Evolutionary conservation across 1,140 invertebrate species (phyloP).

Genomic region (Drosophila elegans): DNA sequence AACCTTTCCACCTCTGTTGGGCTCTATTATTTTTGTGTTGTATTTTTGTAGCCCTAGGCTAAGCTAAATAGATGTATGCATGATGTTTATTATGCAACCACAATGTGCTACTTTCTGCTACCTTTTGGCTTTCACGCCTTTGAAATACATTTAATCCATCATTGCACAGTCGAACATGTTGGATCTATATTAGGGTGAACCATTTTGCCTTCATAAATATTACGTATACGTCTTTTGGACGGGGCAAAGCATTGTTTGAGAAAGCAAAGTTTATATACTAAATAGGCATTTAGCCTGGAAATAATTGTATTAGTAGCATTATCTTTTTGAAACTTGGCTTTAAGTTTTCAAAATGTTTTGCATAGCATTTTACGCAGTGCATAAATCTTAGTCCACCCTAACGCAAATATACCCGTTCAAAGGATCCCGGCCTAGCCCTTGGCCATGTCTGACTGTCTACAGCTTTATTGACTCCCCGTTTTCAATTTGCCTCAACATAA

Average conservation of each 20-base stretch:
- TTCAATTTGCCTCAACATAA: conserved; percentile 65
- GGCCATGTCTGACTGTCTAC: conserved; percentile 62
- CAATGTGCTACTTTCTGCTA: conserved; percentile 76
- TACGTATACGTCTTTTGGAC: neutral
- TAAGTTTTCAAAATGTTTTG: too few species aligned
- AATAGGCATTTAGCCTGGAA: too few species aligned
- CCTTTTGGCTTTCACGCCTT: conserved; percentile 81
- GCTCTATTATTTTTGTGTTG: conserved; percentile 18
- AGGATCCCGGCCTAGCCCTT: conserved; percentile 39
- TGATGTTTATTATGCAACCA: conserved; percentile 71
- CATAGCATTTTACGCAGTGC: too few species aligned
- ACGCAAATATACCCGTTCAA: conserved; percentile 10
- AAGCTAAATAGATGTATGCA: conserved; percentile 74
- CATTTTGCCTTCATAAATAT: neutral
- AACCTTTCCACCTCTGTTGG: conserved; percentile 22
- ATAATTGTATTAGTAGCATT: too few species aligned
- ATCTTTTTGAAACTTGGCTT: too few species aligned
- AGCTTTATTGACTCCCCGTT: conserved; percentile 75
- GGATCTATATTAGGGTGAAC: conserved; percentile 8
- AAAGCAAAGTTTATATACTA: too few species aligned
- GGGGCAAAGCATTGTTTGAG: too few species aligned
- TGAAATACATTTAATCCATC: conserved; percentile 83
- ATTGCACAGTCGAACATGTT: conserved; percentile 52
- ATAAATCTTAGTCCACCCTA: conserved; percentile 7
- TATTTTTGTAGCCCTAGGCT: conserved; percentile 27